Evolutionary conservation across 2,113 vertebrate species (phyloP).

Genomic region (Heterotilapia buettikoferi): DNA sequence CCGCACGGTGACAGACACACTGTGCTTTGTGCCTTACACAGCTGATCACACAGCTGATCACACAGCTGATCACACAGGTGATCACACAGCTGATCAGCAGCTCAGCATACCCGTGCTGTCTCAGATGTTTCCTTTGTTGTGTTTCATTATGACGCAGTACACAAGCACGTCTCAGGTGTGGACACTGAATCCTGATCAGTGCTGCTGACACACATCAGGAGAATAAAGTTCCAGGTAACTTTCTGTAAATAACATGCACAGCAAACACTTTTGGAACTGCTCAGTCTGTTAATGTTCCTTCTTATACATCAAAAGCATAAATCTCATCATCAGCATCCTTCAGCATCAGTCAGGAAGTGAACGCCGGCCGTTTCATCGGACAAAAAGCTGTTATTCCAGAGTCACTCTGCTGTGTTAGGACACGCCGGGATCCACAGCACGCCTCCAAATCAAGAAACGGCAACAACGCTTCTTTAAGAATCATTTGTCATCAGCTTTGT

Average conservation of each 20-base stretch:
- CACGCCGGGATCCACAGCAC: neutral
- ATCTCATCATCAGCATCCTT: neutral
- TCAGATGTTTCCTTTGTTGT: neutral
- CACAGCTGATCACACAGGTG: too few relatives aligned
- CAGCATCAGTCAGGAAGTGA: neutral
- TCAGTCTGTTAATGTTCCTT: neutral
- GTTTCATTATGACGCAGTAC: neutral
- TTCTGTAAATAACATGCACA: neutral
- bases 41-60: too few relatives aligned
- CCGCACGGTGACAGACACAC: neutral
- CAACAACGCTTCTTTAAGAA: neutral
- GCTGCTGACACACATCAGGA: neutral
- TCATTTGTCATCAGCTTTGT: neutral
- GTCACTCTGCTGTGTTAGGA: neutral
- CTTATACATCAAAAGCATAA: neutral
- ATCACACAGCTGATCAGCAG: too few relatives aligned
- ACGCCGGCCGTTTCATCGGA: neutral
- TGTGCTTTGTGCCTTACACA: neutral
- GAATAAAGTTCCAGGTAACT: neutral
- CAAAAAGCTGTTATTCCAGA: neutral
- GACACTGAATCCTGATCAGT: neutral
- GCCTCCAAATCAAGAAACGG: neutral
- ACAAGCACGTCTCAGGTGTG: neutral
- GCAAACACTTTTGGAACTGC: neutral
- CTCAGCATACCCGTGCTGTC: neutral